Percentiles rank a stretch among this genome's conserved stretches.
Conservation (phyloP, 30 jellyfish, hydroid and myxozoan genomes). For the Haliclystus octoradiatus region DNA sequence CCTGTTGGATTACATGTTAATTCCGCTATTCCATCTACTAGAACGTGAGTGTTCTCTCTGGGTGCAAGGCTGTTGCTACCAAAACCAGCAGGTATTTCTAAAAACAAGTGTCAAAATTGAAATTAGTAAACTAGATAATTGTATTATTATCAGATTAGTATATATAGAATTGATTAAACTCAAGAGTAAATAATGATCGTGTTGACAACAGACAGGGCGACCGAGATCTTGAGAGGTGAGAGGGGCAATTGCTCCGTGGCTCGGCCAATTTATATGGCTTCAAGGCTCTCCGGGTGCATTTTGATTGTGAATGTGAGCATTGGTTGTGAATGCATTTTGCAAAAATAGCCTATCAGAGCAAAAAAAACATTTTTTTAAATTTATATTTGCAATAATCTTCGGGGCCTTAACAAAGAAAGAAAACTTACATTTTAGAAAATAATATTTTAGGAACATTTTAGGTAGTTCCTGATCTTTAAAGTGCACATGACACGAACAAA, state of each 20-base stretch:
- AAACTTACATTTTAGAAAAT: too few species aligned
- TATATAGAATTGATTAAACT: not conserved
- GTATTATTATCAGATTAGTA: not conserved
- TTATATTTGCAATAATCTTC: too few species aligned
- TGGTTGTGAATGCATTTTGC: too few species aligned
- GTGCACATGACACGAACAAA: too few species aligned
- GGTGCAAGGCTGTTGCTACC: constrained; percentile 67
- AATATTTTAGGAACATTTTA: too few species aligned
- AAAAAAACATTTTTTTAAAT: too few species aligned
- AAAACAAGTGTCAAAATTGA: not conserved
- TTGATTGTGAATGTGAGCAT: too few species aligned
- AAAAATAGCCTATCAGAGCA: too few species aligned
- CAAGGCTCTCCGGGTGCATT: too few species aligned
- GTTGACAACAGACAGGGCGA: not conserved
- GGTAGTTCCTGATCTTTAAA: too few species aligned
- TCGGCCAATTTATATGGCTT: not conserved
- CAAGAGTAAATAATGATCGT: too few species aligned
- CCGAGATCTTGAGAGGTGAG: not conserved
- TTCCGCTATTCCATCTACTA: constrained; percentile 60
- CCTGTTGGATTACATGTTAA: constrained; percentile 82
- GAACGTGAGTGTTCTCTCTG: constrained; percentile 49
- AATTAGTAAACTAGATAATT: not conserved
- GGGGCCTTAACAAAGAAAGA: too few species aligned
- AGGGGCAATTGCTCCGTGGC: not conserved
- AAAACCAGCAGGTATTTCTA: constrained; percentile 69